Conservation (phyloP, 2,113 vertebrate genomes). For the Platichthys stellatus region DNA sequence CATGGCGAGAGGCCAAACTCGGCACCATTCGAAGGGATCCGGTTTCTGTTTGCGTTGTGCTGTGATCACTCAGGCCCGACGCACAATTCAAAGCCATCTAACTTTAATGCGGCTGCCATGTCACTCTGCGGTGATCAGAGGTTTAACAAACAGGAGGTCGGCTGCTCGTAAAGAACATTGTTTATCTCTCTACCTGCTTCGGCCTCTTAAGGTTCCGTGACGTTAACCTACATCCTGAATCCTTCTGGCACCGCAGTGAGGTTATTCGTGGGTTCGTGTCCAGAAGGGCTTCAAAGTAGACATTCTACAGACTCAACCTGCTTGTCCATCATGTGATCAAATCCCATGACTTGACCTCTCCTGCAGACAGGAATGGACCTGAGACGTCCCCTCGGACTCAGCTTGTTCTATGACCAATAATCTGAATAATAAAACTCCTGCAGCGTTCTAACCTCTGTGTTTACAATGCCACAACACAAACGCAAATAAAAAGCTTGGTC, state of each 20-base stretch:
- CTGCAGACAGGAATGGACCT: background rate
- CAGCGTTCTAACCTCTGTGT: no score
- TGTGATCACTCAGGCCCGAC: slow-evolving; percentile 7
- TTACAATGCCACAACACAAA: background rate
- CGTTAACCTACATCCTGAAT: slow-evolving; percentile 12
- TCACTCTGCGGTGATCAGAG: background rate
- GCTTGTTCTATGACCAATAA: no score
- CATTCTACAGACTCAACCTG: slow-evolving; percentile 14
- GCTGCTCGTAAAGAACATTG: no score
- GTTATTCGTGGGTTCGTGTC: no score
- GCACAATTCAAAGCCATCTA: slow-evolving; percentile 20
- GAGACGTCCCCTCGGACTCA: no score
- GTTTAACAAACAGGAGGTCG: background rate
- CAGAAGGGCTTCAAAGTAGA: background rate
- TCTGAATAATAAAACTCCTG: no score
- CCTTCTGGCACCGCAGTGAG: background rate
- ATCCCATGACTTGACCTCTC: background rate
- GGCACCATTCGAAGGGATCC: slow-evolving; percentile 20
- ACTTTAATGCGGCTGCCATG: slow-evolving; percentile 35
- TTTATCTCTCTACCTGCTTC: no score
- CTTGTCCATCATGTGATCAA: slow-evolving; percentile 13
- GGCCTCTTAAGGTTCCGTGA: background rate
- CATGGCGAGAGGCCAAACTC: slow-evolving; percentile 37
- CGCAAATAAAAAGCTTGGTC: background rate
- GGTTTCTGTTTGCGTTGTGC: slow-evolving; percentile 43